Conservation (phyloP, 2,797 vertebrate species). For the Carapus acus region DNA sequence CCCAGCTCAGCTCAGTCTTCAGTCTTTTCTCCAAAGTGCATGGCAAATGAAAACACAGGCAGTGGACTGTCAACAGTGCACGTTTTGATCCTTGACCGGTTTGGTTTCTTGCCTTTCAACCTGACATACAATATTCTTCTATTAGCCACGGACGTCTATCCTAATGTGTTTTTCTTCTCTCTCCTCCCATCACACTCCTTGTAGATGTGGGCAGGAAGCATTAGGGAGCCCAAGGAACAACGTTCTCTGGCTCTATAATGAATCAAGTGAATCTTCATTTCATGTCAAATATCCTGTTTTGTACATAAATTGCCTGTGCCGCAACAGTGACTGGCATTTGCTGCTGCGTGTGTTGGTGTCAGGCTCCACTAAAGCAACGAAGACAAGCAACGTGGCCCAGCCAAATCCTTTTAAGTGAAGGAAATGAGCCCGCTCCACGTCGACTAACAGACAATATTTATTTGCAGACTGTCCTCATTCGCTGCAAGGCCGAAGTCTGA, state of each 20-base stretch:
- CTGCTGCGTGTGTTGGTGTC: constrained; percentile 14
- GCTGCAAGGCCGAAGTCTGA: constrained; percentile 16
- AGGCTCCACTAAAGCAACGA: constrained; percentile 20
- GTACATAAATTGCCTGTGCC: constrained; percentile 7
- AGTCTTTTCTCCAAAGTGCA: constrained; percentile 4
- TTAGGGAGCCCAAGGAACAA: constrained; percentile 25
- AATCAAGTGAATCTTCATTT: constrained; percentile 31
- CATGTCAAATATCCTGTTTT: constrained; percentile 29
- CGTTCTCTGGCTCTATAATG: constrained; percentile 26
- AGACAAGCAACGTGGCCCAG: constrained; percentile 33
- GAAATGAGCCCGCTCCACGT: constrained; percentile 37
- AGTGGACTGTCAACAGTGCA: constrained; percentile 1
- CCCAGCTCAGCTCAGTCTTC: constrained; percentile 14
- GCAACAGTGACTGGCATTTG: constrained; percentile 3
- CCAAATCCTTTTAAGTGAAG: constrained; percentile 44
- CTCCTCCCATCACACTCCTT: constrained; percentile 24
- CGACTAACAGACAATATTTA: constrained; percentile 33
- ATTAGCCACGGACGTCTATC: constrained; percentile 33
- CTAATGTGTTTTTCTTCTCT: constrained; percentile 50
- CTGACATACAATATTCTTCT: constrained; percentile 25
- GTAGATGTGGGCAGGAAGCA: constrained; percentile 43
- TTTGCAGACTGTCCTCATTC: constrained; percentile 25
- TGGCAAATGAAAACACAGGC: too few species aligned
- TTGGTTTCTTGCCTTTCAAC: constrained; percentile 12
- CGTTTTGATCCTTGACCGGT: constrained; percentile 35